Conservation (phyloP, 2,113 vertebrate genomes). For the Macquaria australasica region DNA sequence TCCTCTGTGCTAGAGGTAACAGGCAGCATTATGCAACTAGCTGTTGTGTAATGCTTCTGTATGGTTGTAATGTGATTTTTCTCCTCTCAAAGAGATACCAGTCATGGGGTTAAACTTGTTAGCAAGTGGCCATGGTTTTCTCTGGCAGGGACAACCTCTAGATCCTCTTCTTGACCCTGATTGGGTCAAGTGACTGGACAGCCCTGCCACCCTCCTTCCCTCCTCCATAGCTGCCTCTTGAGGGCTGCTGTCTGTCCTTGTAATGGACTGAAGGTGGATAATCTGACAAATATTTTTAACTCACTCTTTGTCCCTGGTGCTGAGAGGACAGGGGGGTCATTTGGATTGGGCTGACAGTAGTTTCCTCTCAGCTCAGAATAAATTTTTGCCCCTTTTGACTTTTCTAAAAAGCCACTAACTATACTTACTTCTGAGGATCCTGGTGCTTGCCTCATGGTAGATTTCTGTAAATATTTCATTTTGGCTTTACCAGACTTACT, state of each 20-base stretch:
- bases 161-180: conserved; percentile 38
- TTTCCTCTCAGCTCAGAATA: not conserved
- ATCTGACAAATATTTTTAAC: not conserved
- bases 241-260: conserved; percentile 38
- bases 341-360: not conserved
- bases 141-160: conserved; percentile 13
- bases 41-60: conserved; percentile 77
- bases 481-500: not conserved
- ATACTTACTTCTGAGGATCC: not conserved
- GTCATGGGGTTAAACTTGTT: conserved; percentile 72
- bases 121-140: conserved; percentile 32
- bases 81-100: conserved; percentile 57
- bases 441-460: not conserved
- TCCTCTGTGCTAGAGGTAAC: conserved; percentile 50
- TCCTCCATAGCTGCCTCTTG: conserved; percentile 15
- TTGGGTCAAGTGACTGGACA: conserved; percentile 41
- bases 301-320: not conserved
- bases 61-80: conserved; percentile 74
- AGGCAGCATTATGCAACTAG: conserved; percentile 71
- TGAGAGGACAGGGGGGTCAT: not conserved
- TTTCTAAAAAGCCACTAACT: not conserved
- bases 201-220: not conserved
- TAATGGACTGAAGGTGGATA: conserved; percentile 30
- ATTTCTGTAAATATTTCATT: conserved; percentile 8
- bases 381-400: not conserved